Evolutionary conservation across 1,140 invertebrate genomes (phyloP), one percentile per base, ranked within the genome.

Genomic region (Zaprionus capensis): DNA sequence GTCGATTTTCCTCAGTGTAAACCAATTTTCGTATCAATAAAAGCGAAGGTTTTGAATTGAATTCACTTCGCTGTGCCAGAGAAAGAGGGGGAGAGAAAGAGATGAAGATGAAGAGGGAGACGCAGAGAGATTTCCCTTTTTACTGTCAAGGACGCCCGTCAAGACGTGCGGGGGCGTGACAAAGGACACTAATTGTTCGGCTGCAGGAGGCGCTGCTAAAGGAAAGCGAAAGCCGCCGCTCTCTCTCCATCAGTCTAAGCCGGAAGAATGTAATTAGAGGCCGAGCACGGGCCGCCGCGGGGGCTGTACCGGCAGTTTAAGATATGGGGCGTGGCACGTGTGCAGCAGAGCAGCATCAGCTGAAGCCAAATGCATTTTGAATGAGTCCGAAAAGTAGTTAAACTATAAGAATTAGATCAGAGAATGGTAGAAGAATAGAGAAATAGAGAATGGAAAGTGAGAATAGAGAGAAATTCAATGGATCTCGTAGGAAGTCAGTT

Each of bases 11-110:
- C 73, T 82, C 70, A 83, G 81, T 79, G 69, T 79, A 85, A 90
- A 90, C 76, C 85, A 81, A 90, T 85, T 90, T 90, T 88, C 81
- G 78, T 88, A 88, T 90, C 85, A 90, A 90, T 90, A 85, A 90
- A 90, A 80, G 73, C 82, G 73, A 90, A 88, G 71, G 82, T 78
- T 85, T 90, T 77, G 51, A 79, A 84, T 77, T 78, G 67, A 88
- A 88, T 81, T 88, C 78, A 74, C 38, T 82, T 80, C 53, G 56
- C 41, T 62, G 20, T 64, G 44, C 17, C 15, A 49, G 17, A 49
- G 20, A 22, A 20, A 11, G 34, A n/a, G 41, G 3, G n/a, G n/a
- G n/a, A 14, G 36, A 38, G 7, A 7, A 1, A 6, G 0, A 31
- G 28, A 31, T 3, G 6, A 28, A 28, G 28, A 7, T 1, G 9